A percentile compares a stretch with the other conserved stretches of the same genome.
phyloP scores from a whole-genome alignment of 2,888 invertebrate species.

The Machimus atricapillus region DNA sequence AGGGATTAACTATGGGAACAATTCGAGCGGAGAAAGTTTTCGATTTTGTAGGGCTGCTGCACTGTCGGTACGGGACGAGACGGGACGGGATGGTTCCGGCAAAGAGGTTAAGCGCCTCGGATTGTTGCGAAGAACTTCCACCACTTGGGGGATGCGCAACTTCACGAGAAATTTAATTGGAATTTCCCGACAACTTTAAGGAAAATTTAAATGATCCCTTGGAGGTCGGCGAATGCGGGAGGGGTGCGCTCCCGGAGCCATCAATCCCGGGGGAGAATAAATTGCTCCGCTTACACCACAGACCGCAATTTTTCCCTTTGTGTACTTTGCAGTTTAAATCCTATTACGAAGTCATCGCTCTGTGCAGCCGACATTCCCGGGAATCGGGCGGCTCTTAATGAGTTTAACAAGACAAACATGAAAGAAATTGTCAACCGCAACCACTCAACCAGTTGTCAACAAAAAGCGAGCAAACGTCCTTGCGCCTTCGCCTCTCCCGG shows the following conservation, averaged over 20 bases:
- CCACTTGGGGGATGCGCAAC: background rate
- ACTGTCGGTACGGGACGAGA: background rate
- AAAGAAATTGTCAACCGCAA: slow-evolving; percentile 29
- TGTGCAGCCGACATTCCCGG: background rate
- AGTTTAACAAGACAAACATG: slow-evolving; percentile 29
- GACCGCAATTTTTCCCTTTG: background rate
- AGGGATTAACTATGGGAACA: slow-evolving; percentile 19
- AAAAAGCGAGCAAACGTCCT: background rate
- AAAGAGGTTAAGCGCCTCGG: background rate
- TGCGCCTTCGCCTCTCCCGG: background rate
- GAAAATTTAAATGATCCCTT: background rate
- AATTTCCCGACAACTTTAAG: slow-evolving; percentile 8
- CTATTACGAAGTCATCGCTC: slow-evolving; percentile 8
- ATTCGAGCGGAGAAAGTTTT: background rate
- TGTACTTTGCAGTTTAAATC: background rate
- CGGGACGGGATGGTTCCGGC: background rate
- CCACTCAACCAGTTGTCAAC: slow-evolving; percentile 21
- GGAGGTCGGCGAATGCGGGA: background rate
- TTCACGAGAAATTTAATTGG: slow-evolving; percentile 5
- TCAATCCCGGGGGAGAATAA: slow-evolving; percentile 19
- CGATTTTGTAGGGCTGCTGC: slow-evolving; percentile 5
- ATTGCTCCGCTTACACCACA: slow-evolving; percentile 8
- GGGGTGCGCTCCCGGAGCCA: background rate
- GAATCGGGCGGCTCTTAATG: slow-evolving; percentile 16
- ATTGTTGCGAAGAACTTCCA: background rate